Conservation (phyloP, 1,140 invertebrate species). For the Drosophila bifasciata region DNA sequence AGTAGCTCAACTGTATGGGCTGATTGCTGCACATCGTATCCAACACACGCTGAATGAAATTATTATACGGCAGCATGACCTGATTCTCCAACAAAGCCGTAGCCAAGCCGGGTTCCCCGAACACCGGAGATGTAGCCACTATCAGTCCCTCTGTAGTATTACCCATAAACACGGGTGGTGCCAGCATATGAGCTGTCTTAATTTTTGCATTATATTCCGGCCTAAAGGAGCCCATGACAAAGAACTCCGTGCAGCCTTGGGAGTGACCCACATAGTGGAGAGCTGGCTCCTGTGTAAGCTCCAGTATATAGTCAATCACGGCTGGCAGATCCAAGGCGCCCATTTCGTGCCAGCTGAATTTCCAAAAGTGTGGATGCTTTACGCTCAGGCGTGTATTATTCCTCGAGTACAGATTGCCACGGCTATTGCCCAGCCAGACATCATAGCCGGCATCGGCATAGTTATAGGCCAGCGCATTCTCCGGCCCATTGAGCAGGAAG, state of each 20-base stretch:
- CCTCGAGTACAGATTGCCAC: constrained; percentile 88
- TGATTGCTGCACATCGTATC: constrained; percentile 65
- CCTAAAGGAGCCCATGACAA: constrained; percentile 85
- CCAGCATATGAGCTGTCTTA: constrained; percentile 85
- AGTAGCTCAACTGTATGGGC: constrained; percentile 56
- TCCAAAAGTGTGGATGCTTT: constrained; percentile 86
- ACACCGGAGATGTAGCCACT: constrained; percentile 25
- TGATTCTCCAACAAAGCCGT: constrained; percentile 58
- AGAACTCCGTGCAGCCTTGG: constrained; percentile 86
- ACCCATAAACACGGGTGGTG: constrained; percentile 86
- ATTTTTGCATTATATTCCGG: constrained; percentile 87
- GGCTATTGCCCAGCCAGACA: constrained; percentile 87
- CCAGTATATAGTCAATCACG: constrained; percentile 88
- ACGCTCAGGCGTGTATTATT: constrained; percentile 86
- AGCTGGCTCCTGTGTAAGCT: constrained; percentile 85
- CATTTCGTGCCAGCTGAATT: constrained; percentile 89
- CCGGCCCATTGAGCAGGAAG: constrained; percentile 89
- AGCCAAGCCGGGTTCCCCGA: constrained; percentile 54
- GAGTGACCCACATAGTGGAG: constrained; percentile 89
- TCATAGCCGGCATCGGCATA: constrained; percentile 90
- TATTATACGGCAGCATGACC: constrained; percentile 67
- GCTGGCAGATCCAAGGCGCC: constrained; percentile 88
- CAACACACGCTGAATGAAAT: constrained; percentile 52
- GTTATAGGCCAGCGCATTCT: constrained; percentile 85
- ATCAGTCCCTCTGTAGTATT: constrained; percentile 85